These are phyloP conservation scores for Melanotus villosus DNA, from an alignment of 2,888 invertebrate genomes.

Conservation along the genomic window DNA sequence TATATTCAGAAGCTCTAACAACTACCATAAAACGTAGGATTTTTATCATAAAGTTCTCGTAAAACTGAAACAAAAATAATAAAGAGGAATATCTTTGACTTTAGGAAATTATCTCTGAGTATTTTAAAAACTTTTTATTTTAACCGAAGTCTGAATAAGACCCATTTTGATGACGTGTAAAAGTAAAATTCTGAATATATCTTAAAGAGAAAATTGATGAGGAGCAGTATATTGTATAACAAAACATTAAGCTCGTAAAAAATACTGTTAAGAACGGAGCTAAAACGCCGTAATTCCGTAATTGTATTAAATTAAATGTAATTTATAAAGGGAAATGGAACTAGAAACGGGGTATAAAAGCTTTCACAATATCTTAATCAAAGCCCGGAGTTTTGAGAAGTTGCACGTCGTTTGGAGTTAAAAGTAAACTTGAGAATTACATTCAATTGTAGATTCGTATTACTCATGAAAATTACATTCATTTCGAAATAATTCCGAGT, in stretches of 20 bases:
- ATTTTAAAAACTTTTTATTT: no score
- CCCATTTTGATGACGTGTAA: no score
- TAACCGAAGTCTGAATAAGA: no score
- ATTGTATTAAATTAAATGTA: conserved; percentile 44
- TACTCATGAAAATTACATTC: conserved; percentile 64
- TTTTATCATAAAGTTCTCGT: no score
- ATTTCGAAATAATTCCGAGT: conserved; percentile 64
- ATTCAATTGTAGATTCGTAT: conserved; percentile 58
- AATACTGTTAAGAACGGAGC: conserved; percentile 7
- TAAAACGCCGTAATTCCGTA: conserved; percentile 39
- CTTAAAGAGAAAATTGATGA: no score
- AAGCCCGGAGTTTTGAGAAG: conserved; percentile 49
- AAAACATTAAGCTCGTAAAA: not conserved
- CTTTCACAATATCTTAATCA: conserved; percentile 53
- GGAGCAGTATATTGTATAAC: not conserved
- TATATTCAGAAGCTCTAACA: no score
- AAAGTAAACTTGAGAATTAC: conserved; percentile 55
- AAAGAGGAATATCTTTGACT: no score
- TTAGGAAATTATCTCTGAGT: no score
- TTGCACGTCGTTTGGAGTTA: conserved; percentile 48
- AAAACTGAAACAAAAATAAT: no score
- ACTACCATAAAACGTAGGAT: no score
- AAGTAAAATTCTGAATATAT: no score
- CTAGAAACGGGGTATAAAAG: conserved; percentile 47
- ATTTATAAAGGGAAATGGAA: conserved; percentile 47